Conservation (phyloP, 1,140 invertebrate species). For the Mylabris phalerata region DNA sequence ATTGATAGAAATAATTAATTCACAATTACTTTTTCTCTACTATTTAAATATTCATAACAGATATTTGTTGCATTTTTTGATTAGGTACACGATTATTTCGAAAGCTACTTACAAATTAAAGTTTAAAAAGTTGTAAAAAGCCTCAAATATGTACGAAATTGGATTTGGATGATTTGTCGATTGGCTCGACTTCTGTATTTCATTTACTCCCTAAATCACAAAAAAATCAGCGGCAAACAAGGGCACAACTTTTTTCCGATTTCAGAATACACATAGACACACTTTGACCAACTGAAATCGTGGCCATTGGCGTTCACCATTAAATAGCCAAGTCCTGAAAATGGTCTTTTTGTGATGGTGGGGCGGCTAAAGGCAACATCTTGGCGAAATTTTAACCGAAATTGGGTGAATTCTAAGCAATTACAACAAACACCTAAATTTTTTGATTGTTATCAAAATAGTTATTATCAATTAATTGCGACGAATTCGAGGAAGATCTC, state of each 20-base stretch:
- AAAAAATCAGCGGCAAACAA: background rate
- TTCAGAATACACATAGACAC: background rate
- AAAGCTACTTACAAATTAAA: background rate
- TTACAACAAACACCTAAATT: too few species aligned
- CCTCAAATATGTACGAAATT: conserved; percentile 47
- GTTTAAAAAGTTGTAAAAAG: background rate
- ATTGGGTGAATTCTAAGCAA: too few species aligned
- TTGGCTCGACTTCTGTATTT: conserved; percentile 38
- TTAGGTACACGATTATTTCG: background rate
- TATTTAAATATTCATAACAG: background rate
- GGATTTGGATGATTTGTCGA: conserved; percentile 48
- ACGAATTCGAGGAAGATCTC: too few species aligned
- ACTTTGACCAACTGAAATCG: background rate
- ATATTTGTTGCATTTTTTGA: background rate
- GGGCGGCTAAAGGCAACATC: too few species aligned
- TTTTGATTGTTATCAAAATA: too few species aligned
- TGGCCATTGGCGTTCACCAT: too few species aligned
- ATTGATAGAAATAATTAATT: too few species aligned
- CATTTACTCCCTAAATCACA: conserved; percentile 25
- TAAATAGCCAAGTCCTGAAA: too few species aligned
- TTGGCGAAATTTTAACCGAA: too few species aligned
- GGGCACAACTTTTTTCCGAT: background rate
- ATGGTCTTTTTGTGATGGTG: too few species aligned
- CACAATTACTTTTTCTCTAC: too few species aligned
- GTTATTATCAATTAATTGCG: too few species aligned